phyloP scores from a whole-genome alignment of 23 tunicate species.

The Phallusia fumigata region DNA sequence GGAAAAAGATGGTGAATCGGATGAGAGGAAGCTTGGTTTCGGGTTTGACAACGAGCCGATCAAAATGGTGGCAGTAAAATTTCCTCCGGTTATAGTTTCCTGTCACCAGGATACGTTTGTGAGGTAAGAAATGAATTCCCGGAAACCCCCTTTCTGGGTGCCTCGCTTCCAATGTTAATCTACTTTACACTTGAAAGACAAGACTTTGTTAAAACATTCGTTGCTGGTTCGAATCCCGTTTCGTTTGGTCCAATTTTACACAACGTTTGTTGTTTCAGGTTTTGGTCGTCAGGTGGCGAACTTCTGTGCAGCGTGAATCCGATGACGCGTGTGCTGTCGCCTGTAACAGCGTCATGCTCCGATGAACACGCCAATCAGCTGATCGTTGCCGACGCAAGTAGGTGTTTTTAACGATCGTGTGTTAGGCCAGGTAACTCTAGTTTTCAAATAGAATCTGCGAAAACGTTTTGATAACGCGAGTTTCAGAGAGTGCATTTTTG shows the following conservation, averaged over 20 bases:
- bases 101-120: constrained; percentile 77
- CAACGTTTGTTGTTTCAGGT: constrained; percentile 19
- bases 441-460: too few relatives aligned
- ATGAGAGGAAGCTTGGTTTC: constrained; percentile 30
- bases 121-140: constrained; percentile 39
- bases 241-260: too few relatives aligned
- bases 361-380: constrained; percentile 64
- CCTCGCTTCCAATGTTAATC: too few relatives aligned
- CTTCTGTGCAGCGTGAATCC: constrained; percentile 53
- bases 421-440: too few relatives aligned
- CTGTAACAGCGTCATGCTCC: constrained; percentile 63
- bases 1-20: constrained; percentile 27
- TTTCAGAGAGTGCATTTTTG: too few relatives aligned
- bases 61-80: constrained; percentile 61
- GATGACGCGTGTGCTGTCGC: constrained; percentile 57
- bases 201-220: too few relatives aligned
- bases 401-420: background rate
- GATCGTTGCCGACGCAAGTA: constrained; percentile 76
- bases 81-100: constrained; percentile 68
- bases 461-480: too few relatives aligned
- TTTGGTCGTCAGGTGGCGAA: constrained; percentile 71
- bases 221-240: too few relatives aligned
- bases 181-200: too few relatives aligned
- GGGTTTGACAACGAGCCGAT: constrained; percentile 65
- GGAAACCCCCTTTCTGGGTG: too few relatives aligned